phyloP scores from a whole-genome alignment of 2,113 vertebrate genomes.

The Pyrgilauda ruficollis region DNA sequence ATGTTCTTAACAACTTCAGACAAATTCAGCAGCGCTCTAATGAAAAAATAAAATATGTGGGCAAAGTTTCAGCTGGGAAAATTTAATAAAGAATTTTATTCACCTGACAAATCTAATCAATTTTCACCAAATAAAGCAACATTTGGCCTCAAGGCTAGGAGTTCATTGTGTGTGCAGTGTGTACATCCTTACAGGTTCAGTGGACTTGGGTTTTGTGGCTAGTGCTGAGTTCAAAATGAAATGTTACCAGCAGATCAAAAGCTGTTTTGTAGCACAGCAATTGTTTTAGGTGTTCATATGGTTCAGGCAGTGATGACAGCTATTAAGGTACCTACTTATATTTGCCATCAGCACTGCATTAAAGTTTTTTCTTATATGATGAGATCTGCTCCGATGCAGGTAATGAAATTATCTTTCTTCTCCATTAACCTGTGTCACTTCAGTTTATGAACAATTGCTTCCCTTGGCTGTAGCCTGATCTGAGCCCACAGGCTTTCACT shows the following conservation, averaged over 20 bases:
- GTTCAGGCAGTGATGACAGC: not conserved
- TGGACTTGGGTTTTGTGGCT: not conserved
- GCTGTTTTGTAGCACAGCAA: not conserved
- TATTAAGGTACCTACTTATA: not conserved
- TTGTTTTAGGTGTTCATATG: not conserved
- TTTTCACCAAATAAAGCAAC: conserved; percentile 42
- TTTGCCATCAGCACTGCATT: not conserved
- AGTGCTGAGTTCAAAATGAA: not conserved
- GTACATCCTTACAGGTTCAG: not conserved
- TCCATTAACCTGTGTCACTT: conserved; percentile 8
- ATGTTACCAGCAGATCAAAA: not conserved
- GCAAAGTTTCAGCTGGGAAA: conserved; percentile 14
- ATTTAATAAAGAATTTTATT: conserved; percentile 56
- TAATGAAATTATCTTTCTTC: conserved; percentile 23
- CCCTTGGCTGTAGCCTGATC: not conserved
- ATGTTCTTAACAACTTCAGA: conserved; percentile 39
- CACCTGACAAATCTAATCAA: conserved; percentile 58
- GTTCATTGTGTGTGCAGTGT: not conserved
- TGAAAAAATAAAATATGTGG: conserved; percentile 23
- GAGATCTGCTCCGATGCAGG: not conserved
- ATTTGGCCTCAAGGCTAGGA: not conserved
- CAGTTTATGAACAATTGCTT: not conserved
- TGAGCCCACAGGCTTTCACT: not conserved
- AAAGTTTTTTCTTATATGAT: not conserved
- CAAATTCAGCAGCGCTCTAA: not conserved